Percentiles rank a stretch among this genome's conserved stretches.
Conservation (phyloP, 2,888 invertebrate genomes). For the Drosophila anomelani region DNA sequence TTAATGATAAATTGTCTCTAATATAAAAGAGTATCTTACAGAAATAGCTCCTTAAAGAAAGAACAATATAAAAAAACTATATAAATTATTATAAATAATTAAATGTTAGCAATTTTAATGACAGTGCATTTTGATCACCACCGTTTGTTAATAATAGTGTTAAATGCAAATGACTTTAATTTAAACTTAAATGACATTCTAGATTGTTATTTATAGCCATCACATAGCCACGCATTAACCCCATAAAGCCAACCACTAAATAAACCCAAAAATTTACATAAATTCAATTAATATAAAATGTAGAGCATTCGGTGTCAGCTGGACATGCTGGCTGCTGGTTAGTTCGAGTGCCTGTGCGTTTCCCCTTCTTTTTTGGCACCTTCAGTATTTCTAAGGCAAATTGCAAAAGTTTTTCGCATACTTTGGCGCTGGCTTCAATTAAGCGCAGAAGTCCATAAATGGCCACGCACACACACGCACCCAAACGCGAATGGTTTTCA, state of each 20-base stretch:
- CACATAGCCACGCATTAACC: slow-evolving; percentile 32
- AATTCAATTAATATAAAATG: slow-evolving; percentile 58
- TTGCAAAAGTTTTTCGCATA: slow-evolving; percentile 70
- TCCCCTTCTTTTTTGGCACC: slow-evolving; percentile 61
- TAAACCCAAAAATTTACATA: slow-evolving; percentile 47
- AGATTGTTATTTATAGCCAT: slow-evolving; percentile 45
- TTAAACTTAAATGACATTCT: slow-evolving; percentile 39
- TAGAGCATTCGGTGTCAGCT: slow-evolving; percentile 58
- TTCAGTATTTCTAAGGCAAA: slow-evolving; percentile 50
- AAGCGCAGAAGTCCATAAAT: slow-evolving; percentile 77
- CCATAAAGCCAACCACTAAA: slow-evolving; percentile 35
- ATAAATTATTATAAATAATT: background rate
- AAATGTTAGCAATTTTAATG: background rate
- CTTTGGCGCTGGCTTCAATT: slow-evolving; percentile 67
- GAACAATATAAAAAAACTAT: background rate
- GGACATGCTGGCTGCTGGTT: slow-evolving; percentile 34
- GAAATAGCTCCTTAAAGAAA: background rate
- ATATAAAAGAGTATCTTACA: background rate
- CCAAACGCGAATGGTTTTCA: slow-evolving; percentile 15
- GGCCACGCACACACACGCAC: slow-evolving; percentile 54
- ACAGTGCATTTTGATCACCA: background rate
- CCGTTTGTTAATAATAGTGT: slow-evolving; percentile 22
- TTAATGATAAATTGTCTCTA: background rate
- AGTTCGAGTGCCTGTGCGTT: slow-evolving; percentile 24
- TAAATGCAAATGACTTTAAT: slow-evolving; percentile 31